Conservation (phyloP, 2,113 vertebrate species). For the Hydrolagus affinis region DNA sequence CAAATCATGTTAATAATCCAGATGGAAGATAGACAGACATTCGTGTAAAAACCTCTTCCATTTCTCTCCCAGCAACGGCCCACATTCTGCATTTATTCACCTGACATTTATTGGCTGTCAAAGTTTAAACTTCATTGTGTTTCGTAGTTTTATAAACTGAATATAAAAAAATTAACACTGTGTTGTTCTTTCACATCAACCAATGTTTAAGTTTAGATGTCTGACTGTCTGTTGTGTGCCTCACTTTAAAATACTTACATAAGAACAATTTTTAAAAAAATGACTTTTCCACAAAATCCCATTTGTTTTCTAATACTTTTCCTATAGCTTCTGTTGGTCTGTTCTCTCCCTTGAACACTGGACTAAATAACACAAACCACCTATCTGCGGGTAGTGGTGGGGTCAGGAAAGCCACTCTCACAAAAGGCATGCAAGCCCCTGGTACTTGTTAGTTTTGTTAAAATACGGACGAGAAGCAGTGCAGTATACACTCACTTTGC, state of each 20-base stretch:
- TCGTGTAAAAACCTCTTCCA: not conserved
- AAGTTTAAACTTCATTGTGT: not conserved
- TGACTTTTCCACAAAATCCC: not conserved
- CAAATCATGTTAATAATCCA: not conserved
- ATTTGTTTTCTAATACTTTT: not conserved
- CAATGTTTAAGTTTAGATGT: slow-evolving; percentile 7
- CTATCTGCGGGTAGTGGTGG: not conserved
- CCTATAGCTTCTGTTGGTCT: not conserved
- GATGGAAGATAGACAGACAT: not conserved
- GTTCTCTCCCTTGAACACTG: not conserved
- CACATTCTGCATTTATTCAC: not conserved
- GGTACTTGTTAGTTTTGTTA: slow-evolving; percentile 21
- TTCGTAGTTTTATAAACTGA: not conserved
- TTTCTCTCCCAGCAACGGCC: not conserved
- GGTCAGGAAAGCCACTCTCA: not conserved
- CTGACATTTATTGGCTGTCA: not conserved
- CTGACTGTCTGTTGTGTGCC: not conserved
- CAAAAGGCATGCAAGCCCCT: not conserved
- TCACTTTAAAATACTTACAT: slow-evolving; percentile 11
- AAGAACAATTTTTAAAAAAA: slow-evolving; percentile 5
- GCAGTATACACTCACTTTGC: slow-evolving; percentile 22
- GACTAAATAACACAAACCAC: slow-evolving; percentile 21
- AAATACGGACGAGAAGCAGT: slow-evolving; percentile 1
- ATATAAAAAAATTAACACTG: too few species aligned
- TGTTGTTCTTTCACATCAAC: not conserved